Conservation (phyloP, 1,140 invertebrate genomes). For the Myzus persicae region DNA sequence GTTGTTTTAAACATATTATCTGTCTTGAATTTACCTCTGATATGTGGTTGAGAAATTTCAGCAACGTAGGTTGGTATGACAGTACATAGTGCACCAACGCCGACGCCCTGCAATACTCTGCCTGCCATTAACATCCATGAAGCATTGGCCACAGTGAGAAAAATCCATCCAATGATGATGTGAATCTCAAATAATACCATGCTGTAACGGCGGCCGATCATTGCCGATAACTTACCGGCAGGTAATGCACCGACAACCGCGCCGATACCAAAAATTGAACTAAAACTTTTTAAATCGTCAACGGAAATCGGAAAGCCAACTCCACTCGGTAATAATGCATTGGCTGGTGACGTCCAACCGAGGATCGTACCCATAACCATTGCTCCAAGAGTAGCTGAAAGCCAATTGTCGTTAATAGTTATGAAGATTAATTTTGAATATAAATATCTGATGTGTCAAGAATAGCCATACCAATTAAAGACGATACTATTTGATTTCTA, state of each 20-base stretch:
- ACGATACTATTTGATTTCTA: background rate
- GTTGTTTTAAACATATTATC: background rate
- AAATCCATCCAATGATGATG: conserved; percentile 68
- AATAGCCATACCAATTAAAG: background rate
- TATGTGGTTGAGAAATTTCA: conserved; percentile 82
- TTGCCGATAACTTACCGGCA: conserved; percentile 63
- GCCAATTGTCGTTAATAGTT: background rate
- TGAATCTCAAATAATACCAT: conserved; percentile 58
- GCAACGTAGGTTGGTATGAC: conserved; percentile 86
- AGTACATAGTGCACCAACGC: conserved; percentile 80
- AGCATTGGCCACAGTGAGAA: conserved; percentile 73
- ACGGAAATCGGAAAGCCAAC: conserved; percentile 62
- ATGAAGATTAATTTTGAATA: background rate
- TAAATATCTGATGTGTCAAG: background rate
- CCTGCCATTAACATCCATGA: conserved; percentile 74
- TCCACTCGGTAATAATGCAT: conserved; percentile 69
- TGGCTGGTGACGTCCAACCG: conserved; percentile 82
- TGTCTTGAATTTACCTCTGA: conserved; percentile 69
- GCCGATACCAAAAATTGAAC: conserved; percentile 84
- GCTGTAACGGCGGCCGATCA: conserved; percentile 55
- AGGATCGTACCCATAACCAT: conserved; percentile 76
- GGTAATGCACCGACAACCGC: conserved; percentile 74
- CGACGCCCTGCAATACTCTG: conserved; percentile 78
- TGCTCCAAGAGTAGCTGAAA: conserved; percentile 74
- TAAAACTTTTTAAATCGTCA: conserved; percentile 60